Evolutionary conservation across 2,113 vertebrate species (phyloP), one percentile per base, ranked within the genome.

Genomic region (Cichladusa arquata): DNA sequence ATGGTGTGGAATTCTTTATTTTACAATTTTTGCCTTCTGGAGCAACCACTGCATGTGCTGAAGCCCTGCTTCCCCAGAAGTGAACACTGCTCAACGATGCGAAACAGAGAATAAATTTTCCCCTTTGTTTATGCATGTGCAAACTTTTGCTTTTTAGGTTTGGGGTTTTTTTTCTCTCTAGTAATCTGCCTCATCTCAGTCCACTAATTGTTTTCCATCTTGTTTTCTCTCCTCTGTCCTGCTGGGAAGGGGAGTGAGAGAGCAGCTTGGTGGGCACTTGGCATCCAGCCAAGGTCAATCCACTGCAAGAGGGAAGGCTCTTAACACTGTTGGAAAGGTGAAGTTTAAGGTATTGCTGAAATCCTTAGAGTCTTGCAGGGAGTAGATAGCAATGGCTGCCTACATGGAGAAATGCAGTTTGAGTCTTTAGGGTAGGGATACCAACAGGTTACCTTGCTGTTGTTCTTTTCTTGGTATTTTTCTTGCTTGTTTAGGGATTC

Each of bases 81-180:
- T 51, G 45, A 31, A 36, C 20, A 33, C 15, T 58, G 14, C 17
- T 51, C 26, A 26, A 17, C 60, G 5, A 22, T 60, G 36, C 6
- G 26, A 69, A 69, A 14, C 5, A 60, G 33, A 77, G 19, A 33
- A 33, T 33, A 77, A 77, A 26, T 33, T 50, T 58, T 26, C 9
- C 11, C 9, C 26, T 33, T 51, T 34, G 16, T 34, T 66, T 42
- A 25, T 66, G 20, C 5, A 5, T 0, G 0, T 50, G 31, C 31
- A 66, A 58, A 66, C 31, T 66, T 66, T 20, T 48, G 45, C 5
- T 48, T 48, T 25, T 48, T 42, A 3, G 15, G 40, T 15, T 42
- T 42, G 40, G 14, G 1, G 3, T 6, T 28, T 29, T 22, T 13
- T 36, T 22, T 8, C 11, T 26, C 17, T 51, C 51, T 36, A 58